Base-by-base conservation (phyloP, 2,888 invertebrate species). In the Andrena flavipes region DNA sequence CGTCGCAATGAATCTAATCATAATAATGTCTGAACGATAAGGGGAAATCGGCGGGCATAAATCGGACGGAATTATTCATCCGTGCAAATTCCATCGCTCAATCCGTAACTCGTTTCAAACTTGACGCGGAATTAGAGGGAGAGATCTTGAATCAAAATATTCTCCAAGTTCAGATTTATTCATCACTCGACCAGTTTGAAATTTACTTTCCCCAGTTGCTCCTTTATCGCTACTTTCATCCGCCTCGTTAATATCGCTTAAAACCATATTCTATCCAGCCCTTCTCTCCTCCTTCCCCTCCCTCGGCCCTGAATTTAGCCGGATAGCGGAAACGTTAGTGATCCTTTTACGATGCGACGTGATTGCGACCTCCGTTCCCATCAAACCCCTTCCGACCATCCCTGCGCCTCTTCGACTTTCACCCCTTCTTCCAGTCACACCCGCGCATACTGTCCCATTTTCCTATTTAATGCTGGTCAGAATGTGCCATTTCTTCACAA, bases 341-440 rank as follows among this genome's bases (percentile, higher is more conserved):
- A 86, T 86, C 84, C 80, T 60, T 87, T 87, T 87, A 86, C 87
- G 84, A 77, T 71, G 76, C 86, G 76, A 80, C 81, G 86, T 80
- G 88, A 88, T 88, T 88, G 86, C 88, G 83, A 83, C 88, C 74
- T 71, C 78, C 69, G 62, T 49, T 29, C 54, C 26, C 23, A 48
- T 54, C 79, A 29, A 49, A 70, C 56, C 29, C 20, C 56, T 62
- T 74, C 69, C 56, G 23, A 56, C 10, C 23, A 33, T 29, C 33
- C 65, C n/a, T 10, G 10, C 13, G 0, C 23, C 29, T 59, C 63
- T 7, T 8, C 49, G 16, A 48, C 56, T 60, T 54, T 30, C 54
- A 42, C 13, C 51, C 56, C n/a, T 6, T 7, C 59, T 59, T 23
- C 30, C 20, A 33, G 13, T 8, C 29, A 16, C 35, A 42, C 35